Percentiles rank a stretch among this genome's conserved stretches.
These are phyloP conservation scores for Amphilophus citrinellus DNA, from an alignment of 2,113 vertebrate species.

Conservation along the genomic window DNA sequence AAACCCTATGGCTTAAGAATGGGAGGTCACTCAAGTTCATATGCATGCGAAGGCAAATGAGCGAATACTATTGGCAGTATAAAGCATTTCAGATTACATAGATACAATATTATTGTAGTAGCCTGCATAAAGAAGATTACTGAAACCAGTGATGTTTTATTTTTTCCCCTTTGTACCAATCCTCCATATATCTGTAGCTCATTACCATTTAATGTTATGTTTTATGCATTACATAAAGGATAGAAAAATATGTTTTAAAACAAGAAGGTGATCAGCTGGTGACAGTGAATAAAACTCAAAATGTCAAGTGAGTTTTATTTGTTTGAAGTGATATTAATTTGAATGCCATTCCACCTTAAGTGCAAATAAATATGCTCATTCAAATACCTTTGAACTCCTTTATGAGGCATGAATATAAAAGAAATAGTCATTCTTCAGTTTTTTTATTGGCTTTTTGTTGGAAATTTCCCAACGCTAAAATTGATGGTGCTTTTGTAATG, in stretches of 20 bases:
- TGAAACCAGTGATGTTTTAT: too few species aligned
- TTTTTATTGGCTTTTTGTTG: slow-evolving; percentile 12
- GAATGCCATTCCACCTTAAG: background rate
- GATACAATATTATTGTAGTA: too few species aligned
- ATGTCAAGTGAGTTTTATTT: background rate
- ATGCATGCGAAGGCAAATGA: too few species aligned
- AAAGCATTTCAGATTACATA: too few species aligned
- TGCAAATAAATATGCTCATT: background rate
- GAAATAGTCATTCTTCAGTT: background rate
- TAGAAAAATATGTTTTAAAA: background rate
- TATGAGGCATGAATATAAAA: background rate
- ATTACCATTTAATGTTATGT: background rate
- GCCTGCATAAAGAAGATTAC: too few species aligned
- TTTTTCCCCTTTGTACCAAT: background rate
- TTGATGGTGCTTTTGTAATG: background rate
- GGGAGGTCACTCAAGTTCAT: too few species aligned
- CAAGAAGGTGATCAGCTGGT: background rate
- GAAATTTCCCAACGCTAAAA: background rate
- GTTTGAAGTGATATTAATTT: background rate
- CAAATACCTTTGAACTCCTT: background rate
- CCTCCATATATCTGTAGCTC: background rate
- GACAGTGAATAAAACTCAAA: background rate
- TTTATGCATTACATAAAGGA: background rate
- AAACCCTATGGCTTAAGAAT: too few species aligned
- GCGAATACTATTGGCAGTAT: too few species aligned